phyloP scores from a whole-genome alignment of 2,888 invertebrate genomes.

The Morpho helenor region DNA sequence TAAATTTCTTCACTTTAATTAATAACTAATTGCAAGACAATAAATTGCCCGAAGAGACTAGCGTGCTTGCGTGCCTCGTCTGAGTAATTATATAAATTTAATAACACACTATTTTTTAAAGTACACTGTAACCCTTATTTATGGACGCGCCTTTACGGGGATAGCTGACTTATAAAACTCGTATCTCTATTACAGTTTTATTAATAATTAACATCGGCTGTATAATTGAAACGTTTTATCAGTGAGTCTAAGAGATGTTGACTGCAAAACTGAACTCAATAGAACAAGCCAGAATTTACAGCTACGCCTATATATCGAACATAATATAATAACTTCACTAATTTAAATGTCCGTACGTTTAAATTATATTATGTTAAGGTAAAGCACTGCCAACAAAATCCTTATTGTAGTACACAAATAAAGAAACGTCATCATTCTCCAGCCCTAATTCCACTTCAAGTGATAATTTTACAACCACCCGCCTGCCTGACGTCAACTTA shows the following conservation, averaged over 20 bases:
- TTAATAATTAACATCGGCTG: conserved; percentile 12
- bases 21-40: conserved; percentile 12
- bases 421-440: too few species aligned
- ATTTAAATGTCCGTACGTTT: too few species aligned
- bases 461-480: too few species aligned
- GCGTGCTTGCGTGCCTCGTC: conserved; percentile 7
- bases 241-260: conserved; percentile 1
- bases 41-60: conserved; percentile 4
- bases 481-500: too few species aligned
- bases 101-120: conserved; percentile 7
- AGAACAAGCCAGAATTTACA: too few species aligned
- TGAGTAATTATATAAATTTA: conserved; percentile 10
- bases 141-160: conserved; percentile 1
- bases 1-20: conserved; percentile 8
- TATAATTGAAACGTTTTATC: conserved; percentile 14
- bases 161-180: conserved; percentile 5
- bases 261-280: too few species aligned
- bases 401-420: too few species aligned
- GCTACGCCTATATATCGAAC: too few species aligned
- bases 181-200: conserved; percentile 16
- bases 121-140: conserved; percentile 5
- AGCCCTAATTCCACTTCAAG: too few species aligned
- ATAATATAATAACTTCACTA: too few species aligned
- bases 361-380: too few species aligned
- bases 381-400: too few species aligned